Conservation (phyloP, 2,113 vertebrate genomes). For the Arenaria interpres region DNA sequence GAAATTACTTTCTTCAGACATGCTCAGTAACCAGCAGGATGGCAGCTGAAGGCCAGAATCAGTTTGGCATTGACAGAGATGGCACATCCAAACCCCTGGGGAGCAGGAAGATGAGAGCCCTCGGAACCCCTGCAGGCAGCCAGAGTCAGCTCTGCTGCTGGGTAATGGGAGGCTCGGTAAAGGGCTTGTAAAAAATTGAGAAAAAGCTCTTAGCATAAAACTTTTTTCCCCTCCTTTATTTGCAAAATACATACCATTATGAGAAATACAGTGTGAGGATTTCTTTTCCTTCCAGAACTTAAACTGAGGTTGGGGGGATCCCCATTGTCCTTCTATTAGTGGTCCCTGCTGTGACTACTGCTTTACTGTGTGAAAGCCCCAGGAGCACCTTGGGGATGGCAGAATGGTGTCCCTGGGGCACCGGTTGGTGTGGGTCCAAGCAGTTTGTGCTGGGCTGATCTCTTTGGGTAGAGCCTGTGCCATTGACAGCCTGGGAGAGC, state of each 20-base stretch:
- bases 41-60: background rate
- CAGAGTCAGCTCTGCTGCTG: background rate
- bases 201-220: background rate
- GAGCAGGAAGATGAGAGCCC: background rate
- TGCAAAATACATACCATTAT: background rate
- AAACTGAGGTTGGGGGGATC: background rate
- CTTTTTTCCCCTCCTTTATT: background rate
- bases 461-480: accelerated
- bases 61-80: background rate
- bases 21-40: background rate
- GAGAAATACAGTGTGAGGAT: background rate
- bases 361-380: background rate
- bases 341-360: background rate
- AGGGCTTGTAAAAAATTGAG: background rate
- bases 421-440: accelerated
- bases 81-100: background rate
- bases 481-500: too few species aligned
- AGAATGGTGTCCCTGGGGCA: background rate
- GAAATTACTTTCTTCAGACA: background rate
- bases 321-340: accelerated
- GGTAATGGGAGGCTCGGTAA: background rate
- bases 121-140: background rate
- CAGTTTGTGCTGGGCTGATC: accelerated
- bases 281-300: background rate
- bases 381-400: accelerated